Evolutionary conservation across 1,140 invertebrate species (phyloP), one percentile per base, ranked within the genome.

Genomic region (Procambarus virginalis): DNA sequence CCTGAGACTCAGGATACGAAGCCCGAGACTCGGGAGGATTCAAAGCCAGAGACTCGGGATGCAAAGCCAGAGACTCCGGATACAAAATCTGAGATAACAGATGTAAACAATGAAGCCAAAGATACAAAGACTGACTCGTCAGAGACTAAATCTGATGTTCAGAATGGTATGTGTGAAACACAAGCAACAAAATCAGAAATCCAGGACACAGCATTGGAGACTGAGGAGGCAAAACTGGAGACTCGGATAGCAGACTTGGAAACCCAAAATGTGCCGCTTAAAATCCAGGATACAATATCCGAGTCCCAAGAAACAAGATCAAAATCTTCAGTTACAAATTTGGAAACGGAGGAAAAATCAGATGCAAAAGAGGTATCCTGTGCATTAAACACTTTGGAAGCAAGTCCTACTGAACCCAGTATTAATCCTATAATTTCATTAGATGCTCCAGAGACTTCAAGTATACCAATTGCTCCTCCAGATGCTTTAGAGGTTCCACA

Each of bases 401-500:
- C 34, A 34, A 64, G 60, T 20, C 12, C 60, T 64, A 68, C 20
- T 20, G 68, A 73, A 20, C 22, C 68, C 20, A 73, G 68, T 73
- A 73, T 34, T 34, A 73, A 22, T 2, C 3, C 77, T 48, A 34
- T 20, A 14, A 14, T 49, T 48, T 20, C 51, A 78, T 34, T 55
- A 55, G 64, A 73, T 17, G 46, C 58, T 73, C 82, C 45, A 49
- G 82, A 84, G 82, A 5, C 45, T 17, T 58, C 76, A 14, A 86
- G 60, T 49, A 60, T 86, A 34, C 58, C 84, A 46, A 14, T 20
- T 48, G 14, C 76, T 68, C 73, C 73, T 34, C 55, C 73, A 75
- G 84, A 64, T 51, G 49, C 73, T 14, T 45, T 88, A 46, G 86
- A 81, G 68, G 79, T 81, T 2, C 86, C 86, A n/a, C 86, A 88